Evolutionary conservation across 2,888 invertebrate species (phyloP).

Genomic region (Phengaris arion): DNA sequence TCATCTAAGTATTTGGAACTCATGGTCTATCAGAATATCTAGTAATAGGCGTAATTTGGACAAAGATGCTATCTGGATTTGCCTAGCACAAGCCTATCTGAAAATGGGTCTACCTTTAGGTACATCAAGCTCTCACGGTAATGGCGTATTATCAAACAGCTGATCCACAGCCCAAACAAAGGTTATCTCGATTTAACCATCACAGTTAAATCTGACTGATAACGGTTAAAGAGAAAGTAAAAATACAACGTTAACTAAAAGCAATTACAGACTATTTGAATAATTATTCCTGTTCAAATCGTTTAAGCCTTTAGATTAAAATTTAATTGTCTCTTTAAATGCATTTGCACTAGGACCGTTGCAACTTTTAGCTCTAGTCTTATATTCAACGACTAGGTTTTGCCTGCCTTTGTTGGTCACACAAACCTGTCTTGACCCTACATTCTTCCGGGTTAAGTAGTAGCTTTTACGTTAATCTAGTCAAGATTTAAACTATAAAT

Average conservation of each 20-base stretch:
- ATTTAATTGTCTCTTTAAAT: constrained; percentile 1
- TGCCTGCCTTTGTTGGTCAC: background rate
- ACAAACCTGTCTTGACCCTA: background rate
- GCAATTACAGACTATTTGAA: constrained; percentile 1
- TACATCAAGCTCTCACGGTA: background rate
- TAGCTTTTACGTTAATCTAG: too few species aligned
- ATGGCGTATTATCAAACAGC: background rate
- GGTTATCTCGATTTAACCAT: constrained; percentile 2
- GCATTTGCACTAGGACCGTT: background rate
- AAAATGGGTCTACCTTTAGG: background rate
- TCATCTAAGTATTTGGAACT: too few species aligned
- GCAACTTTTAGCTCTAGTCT: background rate
- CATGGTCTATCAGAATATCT: background rate
- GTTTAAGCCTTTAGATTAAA: constrained; percentile 5
- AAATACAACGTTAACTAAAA: background rate
- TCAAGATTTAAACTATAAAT: too few species aligned
- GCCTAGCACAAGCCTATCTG: constrained; percentile 4
- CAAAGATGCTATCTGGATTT: background rate
- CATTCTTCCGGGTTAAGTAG: background rate
- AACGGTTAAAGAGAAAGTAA: background rate
- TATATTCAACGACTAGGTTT: background rate
- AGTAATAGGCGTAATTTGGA: background rate
- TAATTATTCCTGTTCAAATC: constrained; percentile 9
- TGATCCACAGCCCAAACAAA: background rate
- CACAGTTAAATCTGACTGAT: background rate